A percentile compares a stretch with the other conserved stretches of the same genome.
These are phyloP conservation scores for Neoarius graeffei DNA, from an alignment of 2,113 vertebrate species.

Conservation along the genomic window DNA sequence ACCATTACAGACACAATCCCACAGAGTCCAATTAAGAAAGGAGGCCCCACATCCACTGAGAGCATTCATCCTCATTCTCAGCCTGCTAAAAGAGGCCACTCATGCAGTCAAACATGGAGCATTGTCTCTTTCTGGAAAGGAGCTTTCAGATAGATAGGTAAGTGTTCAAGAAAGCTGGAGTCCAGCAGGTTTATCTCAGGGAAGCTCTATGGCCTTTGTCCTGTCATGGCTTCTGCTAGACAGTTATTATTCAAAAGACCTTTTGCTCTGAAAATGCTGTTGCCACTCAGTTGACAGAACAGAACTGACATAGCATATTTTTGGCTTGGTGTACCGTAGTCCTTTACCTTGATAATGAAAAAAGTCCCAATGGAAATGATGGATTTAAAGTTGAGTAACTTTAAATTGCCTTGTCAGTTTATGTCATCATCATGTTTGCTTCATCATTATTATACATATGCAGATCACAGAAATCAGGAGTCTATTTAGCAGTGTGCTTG, in stretches of 20 bases:
- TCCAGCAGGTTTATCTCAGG: not conserved
- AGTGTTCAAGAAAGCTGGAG: slow-evolving; percentile 21
- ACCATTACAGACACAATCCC: slow-evolving; percentile 30
- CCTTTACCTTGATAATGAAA: not conserved
- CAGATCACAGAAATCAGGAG: not conserved
- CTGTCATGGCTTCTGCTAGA: not conserved
- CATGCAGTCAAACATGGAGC: slow-evolving; percentile 34
- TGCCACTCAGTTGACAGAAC: slow-evolving; percentile 1
- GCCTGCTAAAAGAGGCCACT: slow-evolving; percentile 11
- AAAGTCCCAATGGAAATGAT: not conserved
- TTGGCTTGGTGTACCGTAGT: not conserved
- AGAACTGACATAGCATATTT: not conserved
- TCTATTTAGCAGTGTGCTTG: not conserved
- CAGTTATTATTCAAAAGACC: not conserved
- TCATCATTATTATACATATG: not conserved
- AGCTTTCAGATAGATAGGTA: slow-evolving; percentile 38
- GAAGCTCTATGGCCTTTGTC: slow-evolving; percentile 8
- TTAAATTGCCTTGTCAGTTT: slow-evolving; percentile 1
- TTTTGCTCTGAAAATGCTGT: not conserved
- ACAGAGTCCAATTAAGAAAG: slow-evolving; percentile 21
- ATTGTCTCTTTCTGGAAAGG: not conserved
- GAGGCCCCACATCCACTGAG: slow-evolving; percentile 32
- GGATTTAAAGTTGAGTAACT: not conserved
- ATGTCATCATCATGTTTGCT: not conserved
- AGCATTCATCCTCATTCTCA: slow-evolving; percentile 22